Percentiles rank a stretch among this genome's conserved stretches.
Conservation (phyloP, 2,888 invertebrate species). For the Mesochorus sp. region DNA sequence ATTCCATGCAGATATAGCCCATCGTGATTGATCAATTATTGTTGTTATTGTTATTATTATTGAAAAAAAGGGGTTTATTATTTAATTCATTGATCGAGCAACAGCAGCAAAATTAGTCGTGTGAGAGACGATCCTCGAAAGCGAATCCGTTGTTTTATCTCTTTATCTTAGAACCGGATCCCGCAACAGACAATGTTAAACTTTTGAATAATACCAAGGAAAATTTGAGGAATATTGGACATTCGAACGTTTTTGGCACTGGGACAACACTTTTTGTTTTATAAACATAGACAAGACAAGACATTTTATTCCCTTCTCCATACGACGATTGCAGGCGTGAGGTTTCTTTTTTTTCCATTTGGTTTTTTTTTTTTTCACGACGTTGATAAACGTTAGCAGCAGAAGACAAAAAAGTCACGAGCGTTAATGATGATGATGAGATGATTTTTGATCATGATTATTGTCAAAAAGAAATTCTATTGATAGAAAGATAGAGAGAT, state of each 20-base stretch:
- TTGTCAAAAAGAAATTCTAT: constrained; percentile 25
- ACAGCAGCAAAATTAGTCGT: constrained; percentile 32
- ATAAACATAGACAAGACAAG: constrained; percentile 26
- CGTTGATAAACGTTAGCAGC: constrained; percentile 32
- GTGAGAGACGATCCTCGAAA: constrained; percentile 38
- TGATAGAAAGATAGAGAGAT: no score
- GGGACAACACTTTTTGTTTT: constrained; percentile 20
- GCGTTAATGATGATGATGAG: constrained; percentile 51
- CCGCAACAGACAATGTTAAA: constrained; percentile 9
- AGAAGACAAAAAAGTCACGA: constrained; percentile 23
- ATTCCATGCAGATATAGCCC: constrained; percentile 77
- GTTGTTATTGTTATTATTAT: no score
- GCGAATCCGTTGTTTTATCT: constrained; percentile 1
- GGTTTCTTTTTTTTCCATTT: no score
- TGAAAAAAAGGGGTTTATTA: no score
- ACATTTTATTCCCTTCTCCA: constrained; percentile 20
- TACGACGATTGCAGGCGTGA: constrained; percentile 34
- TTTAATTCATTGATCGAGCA: constrained; percentile 27
- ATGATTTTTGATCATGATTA: constrained; percentile 21
- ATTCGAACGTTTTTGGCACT: constrained; percentile 1
- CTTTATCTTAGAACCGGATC: constrained; percentile 22
- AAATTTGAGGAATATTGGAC: constrained; percentile 2
- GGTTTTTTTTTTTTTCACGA: constrained; percentile 25
- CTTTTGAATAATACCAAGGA: not conserved
- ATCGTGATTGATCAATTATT: constrained; percentile 1